These are phyloP conservation scores for Rhopalosiphum maidis DNA, from an alignment of 1,140 invertebrate species.

Conservation along the genomic window DNA sequence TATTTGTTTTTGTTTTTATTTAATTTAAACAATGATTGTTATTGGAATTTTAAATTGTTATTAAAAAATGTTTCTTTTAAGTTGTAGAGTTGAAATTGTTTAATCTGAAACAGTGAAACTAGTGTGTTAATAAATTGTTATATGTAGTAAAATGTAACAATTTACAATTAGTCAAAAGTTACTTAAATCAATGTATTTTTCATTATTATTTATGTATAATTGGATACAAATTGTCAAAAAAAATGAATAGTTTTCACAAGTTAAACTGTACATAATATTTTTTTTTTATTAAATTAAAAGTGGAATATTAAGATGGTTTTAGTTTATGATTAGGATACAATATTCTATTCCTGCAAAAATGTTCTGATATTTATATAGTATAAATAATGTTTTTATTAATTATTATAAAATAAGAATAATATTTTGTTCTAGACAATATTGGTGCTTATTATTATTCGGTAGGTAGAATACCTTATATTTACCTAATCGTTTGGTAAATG, in stretches of 20 bases:
- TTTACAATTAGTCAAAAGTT: background rate
- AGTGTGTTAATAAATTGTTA: background rate
- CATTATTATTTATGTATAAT: background rate
- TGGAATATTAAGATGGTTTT: too few species aligned
- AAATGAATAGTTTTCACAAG: background rate
- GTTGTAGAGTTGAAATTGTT: background rate
- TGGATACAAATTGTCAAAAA: background rate
- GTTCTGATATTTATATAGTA: too few species aligned
- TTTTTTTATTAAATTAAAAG: too few species aligned
- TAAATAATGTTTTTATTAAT: too few species aligned
- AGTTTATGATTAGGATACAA: too few species aligned
- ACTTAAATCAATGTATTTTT: background rate
- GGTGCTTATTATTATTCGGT: too few species aligned
- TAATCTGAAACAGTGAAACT: background rate
- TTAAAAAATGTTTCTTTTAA: background rate
- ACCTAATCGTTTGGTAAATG: too few species aligned
- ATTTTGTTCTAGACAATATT: too few species aligned
- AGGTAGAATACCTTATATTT: too few species aligned
- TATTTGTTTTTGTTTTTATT: background rate
- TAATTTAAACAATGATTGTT: background rate
- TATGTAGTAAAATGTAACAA: background rate
- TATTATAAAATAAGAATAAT: too few species aligned
- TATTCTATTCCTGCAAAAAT: too few species aligned
- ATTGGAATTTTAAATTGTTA: background rate
- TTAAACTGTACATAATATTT: too few species aligned